phyloP scores from a whole-genome alignment of 2,797 vertebrate genomes.

The Sebastes reedi region DNA sequence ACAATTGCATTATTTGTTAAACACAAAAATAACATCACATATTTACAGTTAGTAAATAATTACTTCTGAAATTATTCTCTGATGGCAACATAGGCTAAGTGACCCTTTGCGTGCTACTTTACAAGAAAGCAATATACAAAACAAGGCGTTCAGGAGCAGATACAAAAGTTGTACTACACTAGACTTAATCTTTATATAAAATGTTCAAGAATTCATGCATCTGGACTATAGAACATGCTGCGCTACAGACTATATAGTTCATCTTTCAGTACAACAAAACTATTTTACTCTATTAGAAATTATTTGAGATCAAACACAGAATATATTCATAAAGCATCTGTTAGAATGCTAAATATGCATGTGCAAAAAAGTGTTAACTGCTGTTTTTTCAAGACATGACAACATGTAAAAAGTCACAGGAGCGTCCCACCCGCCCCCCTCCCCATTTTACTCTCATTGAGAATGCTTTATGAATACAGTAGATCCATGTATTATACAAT shows the following conservation, averaged over 20 bases:
- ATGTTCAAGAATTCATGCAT: slow-evolving; percentile 78
- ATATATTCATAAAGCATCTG: slow-evolving; percentile 86
- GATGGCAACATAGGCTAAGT: slow-evolving; percentile 73
- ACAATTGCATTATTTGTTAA: slow-evolving; percentile 79
- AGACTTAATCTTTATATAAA: slow-evolving; percentile 71
- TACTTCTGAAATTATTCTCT: slow-evolving; percentile 73
- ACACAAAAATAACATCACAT: slow-evolving; percentile 80
- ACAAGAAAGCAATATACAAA: slow-evolving; percentile 84
- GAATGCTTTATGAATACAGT: slow-evolving; percentile 84
- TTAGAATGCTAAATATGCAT: slow-evolving; percentile 75
- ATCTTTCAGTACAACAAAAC: slow-evolving; percentile 83
- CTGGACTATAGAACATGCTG: slow-evolving; percentile 82
- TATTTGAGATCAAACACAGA: slow-evolving; percentile 75
- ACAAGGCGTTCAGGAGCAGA: slow-evolving; percentile 80
- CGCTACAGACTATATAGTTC: slow-evolving; percentile 79
- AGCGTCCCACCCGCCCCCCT: slow-evolving; percentile 25
- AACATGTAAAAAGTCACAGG: slow-evolving; percentile 69
- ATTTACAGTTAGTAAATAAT: slow-evolving; percentile 76
- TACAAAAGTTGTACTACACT: slow-evolving; percentile 81
- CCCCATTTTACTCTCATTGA: slow-evolving; percentile 57
- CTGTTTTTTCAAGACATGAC: slow-evolving; percentile 65
- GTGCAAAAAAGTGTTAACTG: slow-evolving; percentile 72
- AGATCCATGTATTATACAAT: slow-evolving; percentile 72
- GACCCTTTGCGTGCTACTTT: slow-evolving; percentile 77
- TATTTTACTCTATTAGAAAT: slow-evolving; percentile 81